Base-by-base conservation (phyloP, 2,113 vertebrate species). In the Phaethon lepturus region DNA sequence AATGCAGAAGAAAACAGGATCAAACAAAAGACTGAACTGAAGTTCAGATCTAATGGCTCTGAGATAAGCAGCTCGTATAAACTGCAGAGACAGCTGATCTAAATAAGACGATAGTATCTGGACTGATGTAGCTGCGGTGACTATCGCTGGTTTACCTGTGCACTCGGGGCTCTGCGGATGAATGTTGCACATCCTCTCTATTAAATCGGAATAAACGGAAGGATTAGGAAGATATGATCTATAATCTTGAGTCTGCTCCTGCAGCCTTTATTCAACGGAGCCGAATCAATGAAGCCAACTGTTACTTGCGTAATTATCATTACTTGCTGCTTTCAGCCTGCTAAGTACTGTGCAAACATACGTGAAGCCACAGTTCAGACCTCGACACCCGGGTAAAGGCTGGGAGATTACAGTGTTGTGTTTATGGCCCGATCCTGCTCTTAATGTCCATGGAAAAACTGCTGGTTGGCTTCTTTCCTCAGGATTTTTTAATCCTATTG, bases 401-500 rank as follows among this genome's bases (percentile, higher is more conserved):
- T 93, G 89, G 66, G 78, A 80, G 77, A n/a, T 85, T 64, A 44
- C 0, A 12, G 17, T 0, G 5, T 2, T 23, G 71, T 40, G n/a
- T 68, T 85, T 82, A 33, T 31, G 63, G 44, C 63, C 77, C 0
- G 3, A 79, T 62, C 40, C 80, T 50, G 62, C 66, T 38, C 38
- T 38, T 38, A 44, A 60, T 49, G 45, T 17, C 69, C 42, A 33
- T 47, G 77, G 38, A 64, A 88, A 94, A 92, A 79, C 52, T 92
- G 68, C 91, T 95, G 84, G 55, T 76, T 97, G 86, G 64, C 76
- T 81, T 33, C 84, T 94, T 58, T 53, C 52, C 77, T 87, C 53
- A 12, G 84, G 47, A 72, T 85, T 96, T 93, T 95, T 97, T 62
- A 95, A 94, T 96, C 89, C 94, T 90, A 9, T 88, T 96, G 81